Evolutionary conservation across 2,113 vertebrate genomes (phyloP).

Genomic region (Tonatia bakeri): DNA sequence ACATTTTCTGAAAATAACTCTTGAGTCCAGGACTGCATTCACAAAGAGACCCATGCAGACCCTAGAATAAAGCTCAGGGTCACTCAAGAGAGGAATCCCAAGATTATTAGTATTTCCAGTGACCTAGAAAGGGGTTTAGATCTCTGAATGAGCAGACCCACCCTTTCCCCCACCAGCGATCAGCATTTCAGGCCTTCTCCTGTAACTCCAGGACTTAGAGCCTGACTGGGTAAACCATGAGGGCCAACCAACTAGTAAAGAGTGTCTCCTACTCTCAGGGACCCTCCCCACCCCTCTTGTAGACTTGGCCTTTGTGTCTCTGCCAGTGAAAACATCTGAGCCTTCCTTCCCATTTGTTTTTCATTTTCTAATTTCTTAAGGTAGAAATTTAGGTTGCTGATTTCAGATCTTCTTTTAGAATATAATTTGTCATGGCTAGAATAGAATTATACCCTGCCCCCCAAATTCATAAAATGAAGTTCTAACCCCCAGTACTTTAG

Average conservation of each 20-base stretch:
- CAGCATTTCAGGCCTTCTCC: neutral
- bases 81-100: neutral
- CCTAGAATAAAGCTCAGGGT: neutral
- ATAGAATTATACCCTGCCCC: neutral
- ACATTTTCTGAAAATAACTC: neutral
- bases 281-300: neutral
- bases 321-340: neutral
- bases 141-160: neutral
- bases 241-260: neutral
- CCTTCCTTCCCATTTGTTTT: neutral
- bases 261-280: neutral
- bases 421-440: neutral
- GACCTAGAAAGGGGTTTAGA: neutral
- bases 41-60: neutral
- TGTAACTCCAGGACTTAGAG: neutral
- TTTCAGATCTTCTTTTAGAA: neutral
- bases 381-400: neutral
- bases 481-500: neutral
- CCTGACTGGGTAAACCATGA: neutral
- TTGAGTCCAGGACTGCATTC: neutral
- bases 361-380: neutral
- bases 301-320: neutral
- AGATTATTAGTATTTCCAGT: neutral
- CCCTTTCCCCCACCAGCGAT: neutral
- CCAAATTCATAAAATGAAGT: neutral